Conservation (phyloP, 2,113 vertebrate species). For the Elgaria multicarinata region DNA sequence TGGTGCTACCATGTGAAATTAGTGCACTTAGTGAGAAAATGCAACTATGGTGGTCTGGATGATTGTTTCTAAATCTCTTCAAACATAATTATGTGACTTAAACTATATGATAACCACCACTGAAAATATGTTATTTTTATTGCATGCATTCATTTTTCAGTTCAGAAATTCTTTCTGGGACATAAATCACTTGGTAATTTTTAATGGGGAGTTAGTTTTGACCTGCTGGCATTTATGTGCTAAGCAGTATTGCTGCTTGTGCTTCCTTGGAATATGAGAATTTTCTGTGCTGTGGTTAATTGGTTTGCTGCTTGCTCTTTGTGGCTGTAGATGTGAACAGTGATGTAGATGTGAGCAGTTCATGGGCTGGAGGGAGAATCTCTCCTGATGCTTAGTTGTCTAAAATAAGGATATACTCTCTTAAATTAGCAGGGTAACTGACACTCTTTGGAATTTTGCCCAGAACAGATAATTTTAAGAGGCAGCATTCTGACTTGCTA, state of each 20-base stretch:
- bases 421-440: constrained; percentile 8
- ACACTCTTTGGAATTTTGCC: not conserved
- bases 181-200: not conserved
- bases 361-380: not conserved
- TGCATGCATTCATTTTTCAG: not conserved
- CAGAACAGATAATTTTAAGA: not conserved
- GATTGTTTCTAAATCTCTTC: not conserved
- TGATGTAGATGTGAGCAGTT: not conserved
- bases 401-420: constrained; percentile 21
- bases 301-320: not conserved
- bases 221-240: not conserved
- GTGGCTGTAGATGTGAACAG: not conserved
- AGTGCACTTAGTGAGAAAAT: not conserved
- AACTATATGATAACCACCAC: not conserved
- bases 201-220: not conserved
- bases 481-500: constrained; percentile 20
- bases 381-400: not conserved
- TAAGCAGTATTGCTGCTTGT: constrained; percentile 1
- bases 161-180: not conserved
- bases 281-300: not conserved
- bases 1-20: not conserved
- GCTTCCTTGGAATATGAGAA: not conserved
- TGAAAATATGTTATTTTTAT: not conserved
- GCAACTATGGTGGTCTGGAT: not conserved
- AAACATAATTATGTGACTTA: not conserved